Evolutionary conservation across 1,140 invertebrate species (phyloP), one percentile per base, ranked within the genome.

Genomic region (Drosophila erecta): DNA sequence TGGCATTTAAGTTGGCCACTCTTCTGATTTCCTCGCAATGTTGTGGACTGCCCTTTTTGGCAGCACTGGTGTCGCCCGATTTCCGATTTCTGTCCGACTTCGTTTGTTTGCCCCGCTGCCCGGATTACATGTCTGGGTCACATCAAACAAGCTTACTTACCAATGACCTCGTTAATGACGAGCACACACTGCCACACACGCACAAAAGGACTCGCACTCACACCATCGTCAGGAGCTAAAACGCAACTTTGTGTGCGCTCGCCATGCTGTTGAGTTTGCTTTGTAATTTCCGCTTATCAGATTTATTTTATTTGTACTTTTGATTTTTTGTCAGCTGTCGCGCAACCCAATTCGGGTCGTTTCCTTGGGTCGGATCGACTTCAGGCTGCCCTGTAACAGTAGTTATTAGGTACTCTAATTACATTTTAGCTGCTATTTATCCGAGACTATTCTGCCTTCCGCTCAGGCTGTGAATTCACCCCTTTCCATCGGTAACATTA

Each of bases 91-190:
- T 51, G 38, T 37, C 65, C 46, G 22, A 35, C 57, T 51, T 46
- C 51, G 44, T 51, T 85, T 80, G 81, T 58, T 77, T 75, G 15
- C 14, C 49, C 30, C 35, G 20, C 44, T 53, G 76, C 57, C 71
- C 50, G 84, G 84, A 89, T 89, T 89, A 89, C 84, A 89, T 89
- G 84, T 89, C 84, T 89, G 77, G 84, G 79, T 79, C 84, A 89
- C 84, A 89, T 89, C 84, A 89, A 89, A 89, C 76, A 89, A 90
- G 84, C 76, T 89, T 89, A 80, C 84, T 89, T 89, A 89, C 79
- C 84, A 84, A 84, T 89, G 84, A 84, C 84, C 84, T 89, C 84
- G 84, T 89, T 89, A 89, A 89, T 89, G 84, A 77, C 76, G 54
- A 60, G 76, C 70, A 69, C 60, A 59, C n/a, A 53, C 8, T 15